Evolutionary conservation across 2,113 vertebrate genomes (phyloP), one percentile per base, ranked within the genome.

Genomic region (Pipra filicauda): DNA sequence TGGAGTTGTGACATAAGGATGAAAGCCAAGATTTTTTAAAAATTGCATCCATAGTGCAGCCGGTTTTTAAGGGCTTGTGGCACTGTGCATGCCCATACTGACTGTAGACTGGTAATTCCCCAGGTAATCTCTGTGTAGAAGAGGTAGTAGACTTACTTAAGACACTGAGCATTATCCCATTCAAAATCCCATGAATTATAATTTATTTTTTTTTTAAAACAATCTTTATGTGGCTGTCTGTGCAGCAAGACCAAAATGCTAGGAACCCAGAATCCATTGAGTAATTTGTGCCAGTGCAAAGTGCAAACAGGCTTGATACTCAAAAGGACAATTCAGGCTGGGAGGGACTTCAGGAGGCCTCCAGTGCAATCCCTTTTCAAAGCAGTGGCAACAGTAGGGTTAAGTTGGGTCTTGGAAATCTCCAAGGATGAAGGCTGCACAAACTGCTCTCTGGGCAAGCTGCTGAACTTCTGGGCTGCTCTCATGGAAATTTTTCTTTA

Each of bases 401-500:
- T 23, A 57, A 37, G 9, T 2, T 28, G 57, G 10, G 19, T 54
- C 39, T 48, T 86, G 72, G 35, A 75, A 83, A 44, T 1, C 19
- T 83, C 11, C 35, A 87, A 64, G 44, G 43, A 55, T 14, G 19
- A 21, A 62, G 43, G 6, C 10, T 49, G 28, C 19, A 41, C 22
- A 28, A 18, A 17, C 11, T 83, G 12, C 11, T 46, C 24, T 70
- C 21, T 48, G 49, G 15, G 21, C 8, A 64, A 71, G 16, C 28
- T 41, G 7, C 28, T 76, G 22, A 8, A 11, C 16, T 76, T 75
- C 35, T 54, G 48, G 21, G 15, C 28, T 30, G 15, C 11, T 59
- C 16, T 52, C 1, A 0, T 26, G 16, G 22, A 83, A 71, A 5
- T 13, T 46, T 80, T 80, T 12, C 0, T 11, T 62, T 71, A 0